phyloP scores from a whole-genome alignment of 2,888 invertebrate genomes.

The Meganola albula region DNA sequence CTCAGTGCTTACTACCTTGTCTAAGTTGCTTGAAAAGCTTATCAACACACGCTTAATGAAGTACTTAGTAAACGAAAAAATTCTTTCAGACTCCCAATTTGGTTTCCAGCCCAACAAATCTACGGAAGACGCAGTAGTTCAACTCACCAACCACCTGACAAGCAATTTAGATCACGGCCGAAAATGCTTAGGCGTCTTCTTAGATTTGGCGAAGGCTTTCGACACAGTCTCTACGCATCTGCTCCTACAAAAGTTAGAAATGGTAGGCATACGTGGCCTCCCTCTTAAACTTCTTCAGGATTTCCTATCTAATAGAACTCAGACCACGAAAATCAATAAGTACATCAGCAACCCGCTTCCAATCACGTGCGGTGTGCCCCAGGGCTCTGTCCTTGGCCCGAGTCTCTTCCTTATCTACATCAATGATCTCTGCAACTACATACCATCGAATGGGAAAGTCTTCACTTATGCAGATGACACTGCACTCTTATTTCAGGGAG shows the following conservation, averaged over 20 bases:
- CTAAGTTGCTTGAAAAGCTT: constrained; percentile 1
- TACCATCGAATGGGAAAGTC: constrained; percentile 1
- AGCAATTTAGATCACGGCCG: background rate
- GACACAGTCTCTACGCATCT: constrained; percentile 13
- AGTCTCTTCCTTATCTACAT: background rate
- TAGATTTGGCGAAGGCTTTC: constrained; percentile 13
- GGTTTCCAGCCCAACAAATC: constrained; percentile 1
- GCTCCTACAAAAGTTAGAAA: constrained; percentile 11
- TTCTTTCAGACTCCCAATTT: constrained; percentile 1
- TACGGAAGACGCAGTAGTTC: constrained; percentile 6
- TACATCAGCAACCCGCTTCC: background rate
- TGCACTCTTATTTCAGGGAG: no score
- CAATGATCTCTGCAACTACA: constrained; percentile 1
- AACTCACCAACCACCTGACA: constrained; percentile 1
- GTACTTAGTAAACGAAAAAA: background rate
- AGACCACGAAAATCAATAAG: background rate
- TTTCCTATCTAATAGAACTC: background rate
- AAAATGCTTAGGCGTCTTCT: constrained; percentile 9
- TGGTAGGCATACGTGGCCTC: constrained; percentile 3
- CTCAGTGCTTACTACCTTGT: background rate
- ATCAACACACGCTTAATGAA: constrained; percentile 2
- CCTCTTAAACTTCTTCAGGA: background rate
- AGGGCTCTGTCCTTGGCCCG: background rate
- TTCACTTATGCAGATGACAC: constrained; percentile 1
- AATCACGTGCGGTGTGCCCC: background rate